Percentiles rank a stretch among this genome's conserved stretches.
phyloP scores from a whole-genome alignment of 2,888 invertebrate species.

The Melieria picta region DNA sequence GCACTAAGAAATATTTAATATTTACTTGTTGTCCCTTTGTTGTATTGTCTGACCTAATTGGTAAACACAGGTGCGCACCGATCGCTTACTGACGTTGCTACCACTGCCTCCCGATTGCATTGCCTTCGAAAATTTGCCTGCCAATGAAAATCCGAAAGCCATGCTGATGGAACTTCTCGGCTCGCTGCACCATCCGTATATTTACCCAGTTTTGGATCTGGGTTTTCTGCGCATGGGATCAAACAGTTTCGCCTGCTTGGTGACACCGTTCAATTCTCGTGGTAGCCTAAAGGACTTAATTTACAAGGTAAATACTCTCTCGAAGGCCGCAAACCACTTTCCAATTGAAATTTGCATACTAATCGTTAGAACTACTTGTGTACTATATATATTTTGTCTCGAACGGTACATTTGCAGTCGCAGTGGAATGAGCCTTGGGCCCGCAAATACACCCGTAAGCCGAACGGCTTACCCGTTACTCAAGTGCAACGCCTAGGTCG shows the following conservation, averaged over 20 bases:
- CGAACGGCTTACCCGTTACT: constrained; percentile 77
- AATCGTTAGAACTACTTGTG: constrained; percentile 1
- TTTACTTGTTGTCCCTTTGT: neutral
- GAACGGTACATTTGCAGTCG: constrained; percentile 67
- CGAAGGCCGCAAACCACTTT: neutral
- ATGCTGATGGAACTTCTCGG: constrained; percentile 85
- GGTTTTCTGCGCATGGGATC: constrained; percentile 74
- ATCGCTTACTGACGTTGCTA: constrained; percentile 65
- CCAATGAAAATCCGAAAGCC: constrained; percentile 74
- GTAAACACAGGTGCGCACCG: constrained; percentile 62
- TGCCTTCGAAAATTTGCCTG: constrained; percentile 66
- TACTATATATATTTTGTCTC: constrained; percentile 25
- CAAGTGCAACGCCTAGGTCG: constrained; percentile 88
- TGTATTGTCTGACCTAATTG: neutral
- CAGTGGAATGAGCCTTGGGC: constrained; percentile 84
- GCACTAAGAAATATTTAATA: neutral
- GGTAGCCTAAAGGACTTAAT: constrained; percentile 92
- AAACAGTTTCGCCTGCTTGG: constrained; percentile 75
- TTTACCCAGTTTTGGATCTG: constrained; percentile 88
- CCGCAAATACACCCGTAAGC: constrained; percentile 77
- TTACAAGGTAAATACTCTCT: constrained; percentile 74
- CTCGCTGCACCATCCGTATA: constrained; percentile 90
- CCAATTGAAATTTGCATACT: constrained; percentile 2
- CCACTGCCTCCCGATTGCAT: constrained; percentile 66
- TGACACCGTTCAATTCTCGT: constrained; percentile 83